Conservation (phyloP, 2,113 vertebrate genomes). For the Actinemys pallida region DNA sequence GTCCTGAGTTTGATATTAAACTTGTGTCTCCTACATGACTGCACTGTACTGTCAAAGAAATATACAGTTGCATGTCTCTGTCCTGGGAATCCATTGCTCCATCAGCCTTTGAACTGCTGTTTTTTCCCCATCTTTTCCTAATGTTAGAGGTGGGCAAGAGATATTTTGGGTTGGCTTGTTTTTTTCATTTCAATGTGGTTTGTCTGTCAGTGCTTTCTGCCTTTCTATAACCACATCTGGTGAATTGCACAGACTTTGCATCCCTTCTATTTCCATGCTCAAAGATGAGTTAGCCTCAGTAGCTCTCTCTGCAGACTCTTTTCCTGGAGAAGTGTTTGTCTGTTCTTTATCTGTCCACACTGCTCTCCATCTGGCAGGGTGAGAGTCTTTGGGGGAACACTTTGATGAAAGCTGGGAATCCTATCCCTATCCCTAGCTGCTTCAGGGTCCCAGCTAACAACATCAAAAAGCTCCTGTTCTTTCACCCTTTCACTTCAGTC, state of each 20-base stretch:
- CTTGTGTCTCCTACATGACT: not conserved
- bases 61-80: not conserved
- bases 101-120: not conserved
- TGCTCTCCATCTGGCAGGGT: not conserved
- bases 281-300: not conserved
- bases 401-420: not conserved
- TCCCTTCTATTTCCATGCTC: not conserved
- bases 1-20: not conserved
- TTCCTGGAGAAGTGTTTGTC: not conserved
- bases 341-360: not conserved
- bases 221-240: not conserved
- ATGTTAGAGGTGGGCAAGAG: not conserved
- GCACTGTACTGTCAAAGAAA: not conserved
- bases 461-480: not conserved
- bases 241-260: not conserved
- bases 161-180: not conserved
- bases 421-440: not conserved
- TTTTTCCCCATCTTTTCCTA: not conserved
- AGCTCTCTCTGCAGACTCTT: not conserved
- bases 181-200: not conserved
- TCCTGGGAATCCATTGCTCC: not conserved
- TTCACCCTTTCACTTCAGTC: not conserved
- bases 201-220: not conserved
- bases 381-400: not conserved
- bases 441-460: not conserved